Evolutionary conservation across 2,888 invertebrate genomes (phyloP), one percentile per base, ranked within the genome.

Genomic region (Macroteleia sp.): DNA sequence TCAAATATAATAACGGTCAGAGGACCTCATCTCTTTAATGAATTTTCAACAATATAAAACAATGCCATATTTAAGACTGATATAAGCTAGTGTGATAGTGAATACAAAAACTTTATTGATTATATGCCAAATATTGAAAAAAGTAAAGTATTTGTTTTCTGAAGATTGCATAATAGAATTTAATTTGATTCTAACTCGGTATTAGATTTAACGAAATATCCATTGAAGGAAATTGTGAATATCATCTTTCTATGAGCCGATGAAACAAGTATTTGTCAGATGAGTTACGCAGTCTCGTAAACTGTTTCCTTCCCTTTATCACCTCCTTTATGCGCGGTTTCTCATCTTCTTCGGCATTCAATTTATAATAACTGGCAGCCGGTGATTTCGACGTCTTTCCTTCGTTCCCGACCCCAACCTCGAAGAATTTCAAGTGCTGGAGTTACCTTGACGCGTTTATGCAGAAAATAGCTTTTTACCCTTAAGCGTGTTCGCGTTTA

Each of bases 401-500:
- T 41, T 32, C 46, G 32, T 25, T 17, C 32, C 22, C 59, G 28
- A 52, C 39, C 48, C 70, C 69, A 52, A 57, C 66, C 66, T 48
- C 75, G 30, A 70, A 71, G 82, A 82, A 83, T 85, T 79, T 61
- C 30, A 41, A 59, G 48, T 57, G 73, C 48, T 59, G 56, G 46
- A 77, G 74, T 48, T 67, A 80, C 70, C 78, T 80, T 79, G 70
- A 81, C 77, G 83, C 87, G 81, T 76, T 86, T 87, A 82, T 82
- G 86, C 86, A 86, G 87, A 89, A 89, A 88, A 89, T 88, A 82
- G 81, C 79, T 82, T 87, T 70, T 79, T 76, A 78, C 79, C 78
- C 78, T 78, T 75, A 57, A 76, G 36, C 22, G 70, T 71, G 48
- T 48, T 34, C 61, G 46, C 62, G 32, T 32, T 54, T 54, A 56